These are phyloP conservation scores for rabbit (Oryctolagus cuniculus) DNA, from an alignment of 2,113 vertebrate species.

Conservation along the genomic window DNA sequence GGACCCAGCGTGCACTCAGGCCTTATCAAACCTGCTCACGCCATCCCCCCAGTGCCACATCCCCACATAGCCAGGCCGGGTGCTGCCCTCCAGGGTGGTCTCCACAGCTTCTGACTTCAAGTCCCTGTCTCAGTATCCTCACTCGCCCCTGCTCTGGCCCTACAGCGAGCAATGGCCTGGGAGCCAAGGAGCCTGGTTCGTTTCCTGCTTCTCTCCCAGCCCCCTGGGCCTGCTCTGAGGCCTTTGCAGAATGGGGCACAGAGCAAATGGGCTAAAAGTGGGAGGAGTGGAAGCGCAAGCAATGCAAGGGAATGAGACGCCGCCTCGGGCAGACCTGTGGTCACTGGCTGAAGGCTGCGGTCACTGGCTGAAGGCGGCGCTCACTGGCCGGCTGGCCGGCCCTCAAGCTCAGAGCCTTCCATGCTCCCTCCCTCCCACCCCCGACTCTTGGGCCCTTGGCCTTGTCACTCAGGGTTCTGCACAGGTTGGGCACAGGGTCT, in stretches of 20 bases:
- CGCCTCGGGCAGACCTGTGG: not conserved
- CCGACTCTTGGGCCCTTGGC: not conserved
- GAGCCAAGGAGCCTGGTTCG: too few species aligned
- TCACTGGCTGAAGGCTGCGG: not conserved
- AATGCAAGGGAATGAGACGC: rapidly evolving
- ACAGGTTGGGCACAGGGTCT: not conserved
- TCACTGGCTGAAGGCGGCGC: not conserved
- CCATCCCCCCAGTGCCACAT: not conserved
- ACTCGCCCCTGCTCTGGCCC: not conserved
- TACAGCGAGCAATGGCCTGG: not conserved
- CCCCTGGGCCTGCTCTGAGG: not conserved
- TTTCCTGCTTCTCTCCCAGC: not conserved
- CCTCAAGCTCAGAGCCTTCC: too few species aligned
- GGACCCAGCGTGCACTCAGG: rapidly evolving
- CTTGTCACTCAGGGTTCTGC: not conserved
- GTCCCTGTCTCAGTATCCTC: not conserved
- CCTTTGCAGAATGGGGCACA: not conserved
- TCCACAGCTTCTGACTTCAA: too few species aligned
- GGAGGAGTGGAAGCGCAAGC: not conserved
- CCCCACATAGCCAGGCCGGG: not conserved
- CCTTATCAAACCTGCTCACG: not conserved
- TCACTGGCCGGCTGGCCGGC: not conserved
- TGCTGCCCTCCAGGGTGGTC: too few species aligned
- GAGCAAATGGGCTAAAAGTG: not conserved
- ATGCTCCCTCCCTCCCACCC: not conserved